phyloP scores from a whole-genome alignment of 2,888 invertebrate species.

The Branchellion lobata region DNA sequence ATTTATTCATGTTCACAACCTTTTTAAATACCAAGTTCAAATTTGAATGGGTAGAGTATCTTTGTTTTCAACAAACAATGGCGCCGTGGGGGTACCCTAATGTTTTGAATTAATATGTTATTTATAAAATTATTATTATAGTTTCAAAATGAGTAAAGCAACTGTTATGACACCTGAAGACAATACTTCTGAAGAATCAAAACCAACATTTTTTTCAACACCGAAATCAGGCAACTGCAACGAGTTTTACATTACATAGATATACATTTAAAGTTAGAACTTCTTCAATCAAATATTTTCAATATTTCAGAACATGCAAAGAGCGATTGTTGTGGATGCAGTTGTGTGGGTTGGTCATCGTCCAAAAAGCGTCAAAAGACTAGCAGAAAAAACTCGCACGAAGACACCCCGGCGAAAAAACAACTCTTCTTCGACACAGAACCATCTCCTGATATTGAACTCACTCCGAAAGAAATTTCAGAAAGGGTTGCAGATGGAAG shows the following conservation, averaged over 20 bases:
- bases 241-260: too few species aligned
- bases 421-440: not conserved
- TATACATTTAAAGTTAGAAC: not conserved
- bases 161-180: constrained; percentile 8
- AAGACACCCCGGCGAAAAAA: not conserved
- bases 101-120: not conserved
- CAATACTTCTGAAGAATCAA: not conserved
- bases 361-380: not conserved
- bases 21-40: too few species aligned
- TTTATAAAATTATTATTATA: not conserved
- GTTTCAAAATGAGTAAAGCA: constrained; percentile 2
- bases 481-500: not conserved
- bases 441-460: not conserved
- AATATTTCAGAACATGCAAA: not conserved
- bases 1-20: too few species aligned
- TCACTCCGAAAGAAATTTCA: not conserved
- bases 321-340: not conserved
- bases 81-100: too few species aligned
- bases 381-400: not conserved
- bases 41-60: too few species aligned
- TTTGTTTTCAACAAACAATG: too few species aligned
- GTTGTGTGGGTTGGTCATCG: constrained; percentile 10
- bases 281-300: not conserved
- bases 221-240: not conserved
- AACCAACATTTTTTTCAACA: not conserved